Evolutionary conservation across 1,140 invertebrate species (phyloP).

Genomic region (Solen grandis): DNA sequence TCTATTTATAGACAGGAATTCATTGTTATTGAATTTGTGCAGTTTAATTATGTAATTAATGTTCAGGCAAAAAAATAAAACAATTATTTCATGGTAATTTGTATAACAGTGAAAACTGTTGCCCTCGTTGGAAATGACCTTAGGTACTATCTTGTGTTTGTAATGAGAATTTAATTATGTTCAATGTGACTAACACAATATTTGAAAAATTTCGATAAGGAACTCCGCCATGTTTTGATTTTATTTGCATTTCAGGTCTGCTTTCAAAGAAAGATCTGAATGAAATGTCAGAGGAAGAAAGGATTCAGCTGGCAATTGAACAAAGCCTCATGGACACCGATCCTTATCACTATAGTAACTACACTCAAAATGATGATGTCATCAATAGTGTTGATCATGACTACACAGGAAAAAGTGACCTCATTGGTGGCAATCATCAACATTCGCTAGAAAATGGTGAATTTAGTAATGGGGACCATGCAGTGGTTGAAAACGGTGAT

Average conservation of each 20-base stretch:
- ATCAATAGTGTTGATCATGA: slow-evolving; percentile 22
- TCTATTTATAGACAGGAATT: too few species aligned
- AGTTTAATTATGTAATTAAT: not conserved
- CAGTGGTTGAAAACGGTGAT: not conserved
- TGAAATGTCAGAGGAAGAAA: slow-evolving; percentile 41
- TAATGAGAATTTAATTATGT: too few species aligned
- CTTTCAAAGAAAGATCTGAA: not conserved
- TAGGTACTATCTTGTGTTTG: not conserved
- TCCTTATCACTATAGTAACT: slow-evolving; percentile 28
- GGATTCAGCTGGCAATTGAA: slow-evolving; percentile 37
- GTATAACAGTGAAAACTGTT: too few species aligned
- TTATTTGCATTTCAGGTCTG: not conserved
- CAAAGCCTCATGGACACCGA: slow-evolving; percentile 47
- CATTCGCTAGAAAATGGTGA: slow-evolving; percentile 15
- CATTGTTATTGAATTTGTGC: too few species aligned
- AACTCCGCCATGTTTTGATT: too few species aligned
- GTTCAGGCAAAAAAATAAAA: not conserved
- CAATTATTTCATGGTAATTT: too few species aligned
- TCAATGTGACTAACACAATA: too few species aligned
- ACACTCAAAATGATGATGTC: slow-evolving; percentile 37
- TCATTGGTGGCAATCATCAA: slow-evolving; percentile 1
- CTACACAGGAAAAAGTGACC: slow-evolving; percentile 31
- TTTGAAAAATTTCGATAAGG: too few species aligned
- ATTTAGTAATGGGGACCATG: too few species aligned
- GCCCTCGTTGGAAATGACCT: not conserved